Percentiles rank a stretch among this genome's conserved stretches.
These are phyloP conservation scores for Diarsia rubi DNA, from an alignment of 2,888 invertebrate species.

Conservation along the genomic window DNA sequence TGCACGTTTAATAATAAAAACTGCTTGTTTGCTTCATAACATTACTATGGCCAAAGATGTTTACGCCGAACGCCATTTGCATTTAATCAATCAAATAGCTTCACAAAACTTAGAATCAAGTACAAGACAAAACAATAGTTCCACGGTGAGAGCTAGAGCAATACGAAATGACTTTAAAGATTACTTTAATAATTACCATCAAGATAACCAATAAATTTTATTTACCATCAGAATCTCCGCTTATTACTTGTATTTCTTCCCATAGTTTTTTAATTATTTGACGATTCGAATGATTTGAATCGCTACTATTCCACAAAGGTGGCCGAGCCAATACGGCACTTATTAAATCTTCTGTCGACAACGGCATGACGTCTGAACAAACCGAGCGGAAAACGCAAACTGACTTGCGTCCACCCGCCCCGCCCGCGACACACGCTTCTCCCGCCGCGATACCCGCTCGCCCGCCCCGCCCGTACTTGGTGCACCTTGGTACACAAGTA, in stretches of 20 bases:
- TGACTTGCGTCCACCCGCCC: constrained; percentile 40
- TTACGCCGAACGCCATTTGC: constrained; percentile 18
- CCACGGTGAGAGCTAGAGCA: constrained; percentile 32
- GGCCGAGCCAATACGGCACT: constrained; percentile 38
- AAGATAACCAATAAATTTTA: constrained; percentile 30
- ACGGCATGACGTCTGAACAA: constrained; percentile 29
- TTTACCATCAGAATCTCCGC: constrained; percentile 35
- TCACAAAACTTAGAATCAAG: constrained; percentile 29
- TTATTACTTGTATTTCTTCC: constrained; percentile 37
- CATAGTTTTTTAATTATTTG: constrained; percentile 38
- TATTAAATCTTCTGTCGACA: constrained; percentile 37
- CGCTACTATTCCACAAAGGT: constrained; percentile 32
- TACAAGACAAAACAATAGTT: constrained; percentile 27
- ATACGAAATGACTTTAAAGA: constrained; percentile 29
- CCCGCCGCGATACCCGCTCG: constrained; percentile 35
- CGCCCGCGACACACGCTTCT: constrained; percentile 27
- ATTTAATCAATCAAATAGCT: constrained; percentile 27
- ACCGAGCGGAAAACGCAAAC: constrained; percentile 29
- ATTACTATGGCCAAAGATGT: constrained; percentile 56
- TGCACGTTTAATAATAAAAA: constrained; percentile 45
- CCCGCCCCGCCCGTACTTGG: constrained; percentile 39
- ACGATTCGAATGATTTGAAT: constrained; percentile 39
- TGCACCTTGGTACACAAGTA: constrained; percentile 27
- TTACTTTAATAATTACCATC: constrained; percentile 31
- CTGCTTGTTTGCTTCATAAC: constrained; percentile 61